phyloP scores from a whole-genome alignment of 2,113 vertebrate genomes.

The Microcebus ravelobensis region DNA sequence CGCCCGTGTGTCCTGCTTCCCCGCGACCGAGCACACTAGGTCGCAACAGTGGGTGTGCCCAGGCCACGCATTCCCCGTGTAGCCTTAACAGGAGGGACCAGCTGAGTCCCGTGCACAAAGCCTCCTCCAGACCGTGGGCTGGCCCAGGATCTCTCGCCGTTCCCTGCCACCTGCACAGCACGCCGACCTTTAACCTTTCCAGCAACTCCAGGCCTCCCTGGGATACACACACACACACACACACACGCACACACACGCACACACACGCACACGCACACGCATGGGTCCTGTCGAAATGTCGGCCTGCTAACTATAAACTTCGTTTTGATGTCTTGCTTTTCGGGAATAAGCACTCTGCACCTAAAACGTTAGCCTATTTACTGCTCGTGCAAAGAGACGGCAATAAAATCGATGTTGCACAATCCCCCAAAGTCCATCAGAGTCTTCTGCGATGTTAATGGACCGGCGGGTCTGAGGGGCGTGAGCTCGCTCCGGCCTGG shows the following conservation, averaged over 20 bases:
- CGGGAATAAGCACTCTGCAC: constrained; percentile 86
- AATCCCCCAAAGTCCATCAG: constrained; percentile 84
- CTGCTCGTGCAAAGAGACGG: constrained; percentile 87
- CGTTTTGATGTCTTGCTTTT: constrained; percentile 90
- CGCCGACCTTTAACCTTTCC: constrained; percentile 83
- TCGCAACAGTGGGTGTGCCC: not conserved
- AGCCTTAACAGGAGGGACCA: not conserved
- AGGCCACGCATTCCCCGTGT: not conserved
- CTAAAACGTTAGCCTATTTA: constrained; percentile 88
- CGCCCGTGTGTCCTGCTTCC: not conserved
- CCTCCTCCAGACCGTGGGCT: too few species aligned
- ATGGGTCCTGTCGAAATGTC: constrained; percentile 83
- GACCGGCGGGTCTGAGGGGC: constrained; percentile 69
- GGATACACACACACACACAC: constrained; percentile 7
- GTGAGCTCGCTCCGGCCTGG: constrained; percentile 59
- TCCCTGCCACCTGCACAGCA: constrained; percentile 63
- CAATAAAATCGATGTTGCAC: constrained; percentile 87
- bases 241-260: too few species aligned
- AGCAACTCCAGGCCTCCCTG: constrained; percentile 78
- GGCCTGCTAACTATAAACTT: constrained; percentile 85
- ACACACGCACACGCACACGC: not conserved
- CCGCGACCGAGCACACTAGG: not conserved
- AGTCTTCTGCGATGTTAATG: constrained; percentile 85
- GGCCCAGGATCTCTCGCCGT: not conserved
- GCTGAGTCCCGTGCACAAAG: not conserved